Conservation (phyloP, 2,113 vertebrate species). For the Podarcis raffonei region DNA sequence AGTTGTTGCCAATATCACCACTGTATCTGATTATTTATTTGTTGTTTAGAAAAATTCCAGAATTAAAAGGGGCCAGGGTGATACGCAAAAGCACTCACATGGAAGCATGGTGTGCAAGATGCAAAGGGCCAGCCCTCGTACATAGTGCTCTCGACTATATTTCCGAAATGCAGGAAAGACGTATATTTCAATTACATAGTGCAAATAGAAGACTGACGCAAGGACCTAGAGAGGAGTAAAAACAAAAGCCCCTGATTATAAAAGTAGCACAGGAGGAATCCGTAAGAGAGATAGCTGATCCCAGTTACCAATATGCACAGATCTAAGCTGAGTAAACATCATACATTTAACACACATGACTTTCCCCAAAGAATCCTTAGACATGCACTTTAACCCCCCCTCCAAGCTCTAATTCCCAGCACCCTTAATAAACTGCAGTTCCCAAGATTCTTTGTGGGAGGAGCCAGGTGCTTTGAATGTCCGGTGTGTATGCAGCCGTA, state of each 20-base stretch:
- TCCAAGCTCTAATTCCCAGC: too few species aligned
- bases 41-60: neutral
- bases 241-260: neutral
- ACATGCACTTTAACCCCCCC: too few species aligned
- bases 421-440: too few species aligned
- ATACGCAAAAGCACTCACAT: slow-evolving; percentile 71
- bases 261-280: neutral
- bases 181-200: slow-evolving; percentile 93
- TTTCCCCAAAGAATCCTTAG: too few species aligned
- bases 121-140: slow-evolving; percentile 89
- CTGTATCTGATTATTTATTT: neutral
- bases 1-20: neutral
- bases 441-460: too few species aligned
- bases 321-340: neutral
- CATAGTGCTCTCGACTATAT: slow-evolving; percentile 85
- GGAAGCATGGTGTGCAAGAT: slow-evolving; percentile 96
- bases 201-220: slow-evolving; percentile 90
- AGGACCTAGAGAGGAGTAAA: slow-evolving; percentile 79
- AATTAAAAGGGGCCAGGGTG: neutral
- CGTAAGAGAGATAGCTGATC: neutral
- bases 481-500: too few species aligned
- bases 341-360: neutral
- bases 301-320: neutral
- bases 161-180: slow-evolving; percentile 90
- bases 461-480: too few species aligned